Evolutionary conservation across 1,140 invertebrate species (phyloP).

Genomic region (Apis florea): DNA sequence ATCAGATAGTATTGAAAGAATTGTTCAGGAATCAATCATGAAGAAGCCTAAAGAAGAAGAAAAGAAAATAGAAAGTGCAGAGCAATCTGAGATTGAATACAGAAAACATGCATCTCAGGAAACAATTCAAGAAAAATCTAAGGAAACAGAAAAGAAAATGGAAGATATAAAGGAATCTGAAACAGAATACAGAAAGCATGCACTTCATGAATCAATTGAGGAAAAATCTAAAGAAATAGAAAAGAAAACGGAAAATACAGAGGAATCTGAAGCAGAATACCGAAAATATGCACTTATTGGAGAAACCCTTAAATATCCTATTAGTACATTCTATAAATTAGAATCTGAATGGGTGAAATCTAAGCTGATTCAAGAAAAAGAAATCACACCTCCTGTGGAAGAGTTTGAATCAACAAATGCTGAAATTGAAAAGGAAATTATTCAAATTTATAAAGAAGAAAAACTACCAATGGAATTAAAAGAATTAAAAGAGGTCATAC

Average conservation of each 20-base stretch:
- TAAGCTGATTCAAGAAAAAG: conserved; percentile 27
- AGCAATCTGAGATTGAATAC: conserved; percentile 24
- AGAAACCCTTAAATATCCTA: conserved; percentile 63
- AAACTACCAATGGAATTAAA: neutral
- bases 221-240: conserved; percentile 37
- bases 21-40: conserved; percentile 72
- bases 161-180: conserved; percentile 32
- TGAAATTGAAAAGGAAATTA: neutral
- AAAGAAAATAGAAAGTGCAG: conserved; percentile 1
- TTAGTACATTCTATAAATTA: conserved; percentile 51
- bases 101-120: conserved; percentile 57
- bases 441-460: neutral
- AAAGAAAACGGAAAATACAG: neutral
- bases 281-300: conserved; percentile 33
- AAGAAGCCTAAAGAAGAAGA: conserved; percentile 42
- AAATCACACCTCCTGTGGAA: neutral
- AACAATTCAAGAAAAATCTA: conserved; percentile 65
- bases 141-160: neutral
- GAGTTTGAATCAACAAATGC: conserved; percentile 3
- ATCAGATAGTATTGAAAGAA: conserved; percentile 63
- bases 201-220: conserved; percentile 70
- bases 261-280: neutral
- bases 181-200: neutral
- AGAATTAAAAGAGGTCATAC: neutral
- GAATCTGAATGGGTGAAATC: conserved; percentile 62